These are phyloP conservation scores for Neosilurus hyrtlii DNA, from an alignment of 2,797 vertebrate genomes.

Conservation along the genomic window DNA sequence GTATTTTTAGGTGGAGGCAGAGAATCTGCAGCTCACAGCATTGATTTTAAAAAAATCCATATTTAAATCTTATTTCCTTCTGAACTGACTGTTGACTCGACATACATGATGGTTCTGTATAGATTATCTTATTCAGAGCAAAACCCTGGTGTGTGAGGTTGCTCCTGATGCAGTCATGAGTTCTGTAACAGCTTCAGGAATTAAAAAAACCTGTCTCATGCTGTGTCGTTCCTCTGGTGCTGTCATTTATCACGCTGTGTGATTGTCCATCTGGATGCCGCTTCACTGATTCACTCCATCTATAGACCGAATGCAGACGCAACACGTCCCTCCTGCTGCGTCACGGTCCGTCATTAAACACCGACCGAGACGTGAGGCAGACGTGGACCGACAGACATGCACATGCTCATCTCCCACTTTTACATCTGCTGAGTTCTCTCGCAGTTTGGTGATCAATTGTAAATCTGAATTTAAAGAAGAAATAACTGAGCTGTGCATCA, in stretches of 20 bases:
- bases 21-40: neutral
- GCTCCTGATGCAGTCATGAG: neutral
- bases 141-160: neutral
- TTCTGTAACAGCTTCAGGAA: neutral
- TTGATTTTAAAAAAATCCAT: neutral
- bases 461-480: neutral
- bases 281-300: constrained; percentile 25
- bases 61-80: neutral
- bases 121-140: neutral
- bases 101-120: neutral
- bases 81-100: neutral
- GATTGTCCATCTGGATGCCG: constrained; percentile 23
- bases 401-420: constrained; percentile 4
- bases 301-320: constrained; percentile 10
- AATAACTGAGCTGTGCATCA: neutral
- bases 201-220: neutral
- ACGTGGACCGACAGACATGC: neutral
- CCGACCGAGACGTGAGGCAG: neutral
- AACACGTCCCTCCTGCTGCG: constrained; percentile 14
- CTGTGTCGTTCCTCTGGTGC: neutral
- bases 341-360: constrained; percentile 11
- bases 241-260: neutral
- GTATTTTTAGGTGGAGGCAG: constrained; percentile 1
- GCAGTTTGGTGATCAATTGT: too few species aligned
- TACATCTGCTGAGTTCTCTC: neutral